A percentile compares a stretch with the other conserved stretches of the same genome.
Conservation (phyloP, 1,140 invertebrate genomes). For the Ptiloglossa arizonensis region DNA sequence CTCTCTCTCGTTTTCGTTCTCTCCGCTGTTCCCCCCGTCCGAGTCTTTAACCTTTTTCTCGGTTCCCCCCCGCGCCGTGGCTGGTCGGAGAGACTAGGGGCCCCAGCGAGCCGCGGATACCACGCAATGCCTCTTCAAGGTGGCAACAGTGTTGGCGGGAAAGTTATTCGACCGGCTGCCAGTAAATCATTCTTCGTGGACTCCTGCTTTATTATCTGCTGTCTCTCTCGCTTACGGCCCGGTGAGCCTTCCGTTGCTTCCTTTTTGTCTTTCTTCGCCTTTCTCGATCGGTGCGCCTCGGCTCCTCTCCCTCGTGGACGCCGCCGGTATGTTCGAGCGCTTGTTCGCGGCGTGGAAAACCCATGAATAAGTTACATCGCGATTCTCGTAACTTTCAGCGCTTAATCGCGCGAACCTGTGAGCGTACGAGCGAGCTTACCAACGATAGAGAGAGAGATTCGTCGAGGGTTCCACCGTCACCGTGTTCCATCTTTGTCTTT, state of each 20-base stretch:
- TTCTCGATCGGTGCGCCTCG: constrained; percentile 21
- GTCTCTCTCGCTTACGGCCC: constrained; percentile 59
- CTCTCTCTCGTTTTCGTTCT: too few relatives aligned
- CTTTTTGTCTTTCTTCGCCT: constrained; percentile 36
- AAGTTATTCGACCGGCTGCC: constrained; percentile 76
- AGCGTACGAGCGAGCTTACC: too few relatives aligned
- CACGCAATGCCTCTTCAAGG: constrained; percentile 71
- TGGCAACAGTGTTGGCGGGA: constrained; percentile 78
- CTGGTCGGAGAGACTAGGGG: constrained; percentile 6
- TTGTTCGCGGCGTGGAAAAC: constrained; percentile 39
- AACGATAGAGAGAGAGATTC: too few relatives aligned
- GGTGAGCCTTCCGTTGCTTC: constrained; percentile 27
- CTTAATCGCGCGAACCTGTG: neutral
- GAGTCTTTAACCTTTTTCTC: neutral
- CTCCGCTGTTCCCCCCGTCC: too few relatives aligned
- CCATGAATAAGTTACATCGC: neutral
- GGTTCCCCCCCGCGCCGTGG: neutral
- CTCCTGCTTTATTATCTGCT: constrained; percentile 77
- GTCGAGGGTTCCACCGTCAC: neutral
- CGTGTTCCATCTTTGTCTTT: too few relatives aligned
- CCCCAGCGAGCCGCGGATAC: constrained; percentile 21
- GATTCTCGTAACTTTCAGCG: neutral
- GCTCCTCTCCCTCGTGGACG: neutral
- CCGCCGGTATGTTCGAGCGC: neutral
- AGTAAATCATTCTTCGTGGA: constrained; percentile 77